Conservation (phyloP, 2,113 vertebrate species). For the Fulmarus glacialis region DNA sequence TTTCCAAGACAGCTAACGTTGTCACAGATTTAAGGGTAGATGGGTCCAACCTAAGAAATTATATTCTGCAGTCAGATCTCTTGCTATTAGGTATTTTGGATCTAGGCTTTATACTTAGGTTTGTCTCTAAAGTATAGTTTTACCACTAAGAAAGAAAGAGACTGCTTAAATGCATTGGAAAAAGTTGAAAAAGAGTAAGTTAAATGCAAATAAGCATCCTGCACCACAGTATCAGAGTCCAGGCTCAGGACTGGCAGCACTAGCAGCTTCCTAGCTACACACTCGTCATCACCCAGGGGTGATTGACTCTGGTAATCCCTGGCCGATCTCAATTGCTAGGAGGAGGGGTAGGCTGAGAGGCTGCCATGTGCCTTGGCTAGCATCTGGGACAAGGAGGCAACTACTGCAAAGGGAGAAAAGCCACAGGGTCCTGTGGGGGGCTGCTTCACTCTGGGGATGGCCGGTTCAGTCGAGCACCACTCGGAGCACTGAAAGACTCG, state of each 20-base stretch:
- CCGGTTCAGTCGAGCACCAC: accelerated
- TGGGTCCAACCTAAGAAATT: neutral
- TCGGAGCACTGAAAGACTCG: neutral
- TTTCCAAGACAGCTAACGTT: neutral
- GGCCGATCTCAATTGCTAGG: neutral
- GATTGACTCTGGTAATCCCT: neutral
- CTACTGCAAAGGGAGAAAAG: neutral
- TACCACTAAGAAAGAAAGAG: neutral
- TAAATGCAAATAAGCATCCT: neutral
- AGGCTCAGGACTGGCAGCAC: neutral
- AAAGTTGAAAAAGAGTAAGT: neutral
- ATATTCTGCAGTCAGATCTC: neutral
- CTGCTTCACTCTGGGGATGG: neutral
- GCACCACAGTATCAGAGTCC: too few species aligned
- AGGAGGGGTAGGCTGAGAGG: neutral
- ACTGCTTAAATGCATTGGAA: neutral
- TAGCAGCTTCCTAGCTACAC: neutral
- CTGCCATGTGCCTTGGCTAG: neutral
- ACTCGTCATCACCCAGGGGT: neutral
- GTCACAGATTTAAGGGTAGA: neutral
- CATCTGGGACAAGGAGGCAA: neutral
- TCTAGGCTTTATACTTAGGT: neutral
- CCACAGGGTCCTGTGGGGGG: too few species aligned
- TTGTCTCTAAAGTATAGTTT: neutral
- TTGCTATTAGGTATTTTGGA: neutral